phyloP scores from a whole-genome alignment of 2,888 invertebrate species.

The Octonoba sinensis region DNA sequence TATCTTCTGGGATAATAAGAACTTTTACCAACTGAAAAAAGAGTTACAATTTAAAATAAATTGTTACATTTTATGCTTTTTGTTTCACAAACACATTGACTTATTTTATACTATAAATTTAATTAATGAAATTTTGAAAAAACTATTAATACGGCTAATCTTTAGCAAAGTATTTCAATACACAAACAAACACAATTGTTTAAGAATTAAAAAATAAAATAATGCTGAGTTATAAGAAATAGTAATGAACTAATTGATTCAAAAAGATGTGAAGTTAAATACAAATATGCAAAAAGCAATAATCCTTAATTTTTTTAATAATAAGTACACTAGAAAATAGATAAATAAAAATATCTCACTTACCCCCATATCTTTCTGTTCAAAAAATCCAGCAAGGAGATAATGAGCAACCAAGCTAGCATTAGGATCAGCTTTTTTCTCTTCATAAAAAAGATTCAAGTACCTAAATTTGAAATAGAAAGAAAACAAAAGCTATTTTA shows the following conservation, averaged over 20 bases:
- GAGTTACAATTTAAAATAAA: no score
- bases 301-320: not conserved
- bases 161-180: not conserved
- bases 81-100: no score
- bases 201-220: not conserved
- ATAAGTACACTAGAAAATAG: not conserved
- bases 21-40: constrained; percentile 31
- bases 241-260: not conserved
- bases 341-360: not conserved
- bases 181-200: not conserved
- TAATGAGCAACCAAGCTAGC: constrained; percentile 24
- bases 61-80: no score
- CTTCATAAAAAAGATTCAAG: constrained; percentile 24
- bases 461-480: constrained; percentile 11
- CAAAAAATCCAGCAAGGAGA: constrained; percentile 37
- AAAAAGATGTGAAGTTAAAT: not conserved
- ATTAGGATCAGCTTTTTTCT: constrained; percentile 22
- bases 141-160: not conserved
- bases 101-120: no score
- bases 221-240: not conserved
- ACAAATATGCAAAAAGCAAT: not conserved
- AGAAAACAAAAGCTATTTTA: not conserved
- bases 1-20: constrained; percentile 28
- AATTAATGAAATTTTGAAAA: no score
- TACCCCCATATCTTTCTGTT: constrained; percentile 20